Base-by-base conservation (phyloP, 2,888 invertebrate species). In the Junonia oenone region DNA sequence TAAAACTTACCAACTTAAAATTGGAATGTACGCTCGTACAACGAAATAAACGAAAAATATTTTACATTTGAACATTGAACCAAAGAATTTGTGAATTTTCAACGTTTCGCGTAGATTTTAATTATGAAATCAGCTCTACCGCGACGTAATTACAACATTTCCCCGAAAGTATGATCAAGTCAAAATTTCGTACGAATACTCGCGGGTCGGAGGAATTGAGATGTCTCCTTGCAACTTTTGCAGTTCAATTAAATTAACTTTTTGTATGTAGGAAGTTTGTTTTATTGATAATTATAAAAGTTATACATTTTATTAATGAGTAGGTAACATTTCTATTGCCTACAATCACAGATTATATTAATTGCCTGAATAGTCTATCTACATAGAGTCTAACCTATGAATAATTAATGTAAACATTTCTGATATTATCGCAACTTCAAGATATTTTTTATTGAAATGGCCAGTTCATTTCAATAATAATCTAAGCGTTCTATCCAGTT, bases 151-250 rank as follows among this genome's bases (percentile, higher is more conserved):
- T 65, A 60, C 59, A 57, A 56, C 51, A 50, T 58, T 53, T 33
- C 55, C 48, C 53, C 38, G 43, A 61, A 59, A 59, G 55, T 63
- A 63, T 61, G 59, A 63, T 62, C 51, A 58, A 51, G 51, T 58
- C 48, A 26, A 37, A 58, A 58, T 58, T 55, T 49, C 37, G 31
- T 33, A 19, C 11, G 47, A 22, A 5, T 40, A 45, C 58, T 55
- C 51, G 55, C 48, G 55, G 51, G 5, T 15, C n/a, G 37, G 35
- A 9, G 4, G 45, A 55, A 49, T 45, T 45, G 19, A 47, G 37
- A 40, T 19, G 37, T 33, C 35, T 15, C 15, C 15, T 6, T 15
- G 15, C 15, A 37, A 15, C 15, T 37, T 37, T 6, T 40, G 17
- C 22, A 35, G 14, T 47, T 46, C 9, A 2, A 15, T 15, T 15